Base-by-base conservation (phyloP, 2,888 invertebrate genomes). In the Schrankia costaestrigalis region DNA sequence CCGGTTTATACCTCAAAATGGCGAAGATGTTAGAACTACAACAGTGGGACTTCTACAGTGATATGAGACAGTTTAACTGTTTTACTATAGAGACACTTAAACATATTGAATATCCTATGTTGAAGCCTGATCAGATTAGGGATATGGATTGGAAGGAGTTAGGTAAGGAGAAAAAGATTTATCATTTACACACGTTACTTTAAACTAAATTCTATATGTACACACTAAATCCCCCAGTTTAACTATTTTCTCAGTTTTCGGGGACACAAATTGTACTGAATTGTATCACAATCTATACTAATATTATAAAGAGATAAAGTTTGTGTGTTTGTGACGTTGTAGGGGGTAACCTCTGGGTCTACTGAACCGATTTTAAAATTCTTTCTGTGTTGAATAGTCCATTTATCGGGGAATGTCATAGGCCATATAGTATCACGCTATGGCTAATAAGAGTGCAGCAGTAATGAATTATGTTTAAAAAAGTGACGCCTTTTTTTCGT, bases 21-120 rank as follows among this genome's bases (percentile, higher is more conserved):
- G 93, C 97, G 17, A 97, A 98, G 83, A 97, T 97, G 93, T 89
- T 99, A 46, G 98, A 99, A 70, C 91, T 94, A 2, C 94, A 96
- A 63, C 91, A 95, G 52, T 99, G 99, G 99, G 92, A 93, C 51
- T 93, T 92, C 66, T 92, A 94, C 71, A 93, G 93, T 41, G 96
- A 97, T 1, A 89, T 99, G 73, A 85, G 95, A 7, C 98, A 98
- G 79, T 97, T 95, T 75, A 90, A 90, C 46, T 91, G 91, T 32
- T 88, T 97, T 32, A 90, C 93, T n/a, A 85, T 88, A 0, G 96
- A 95, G 48, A 91, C 95, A 0, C 87, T 97, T 40, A 90, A 92
- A 12, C 96, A 96, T 68, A 90, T 98, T 3, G 96, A 97, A 67
- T 89, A 93, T 18, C 91, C 91, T 1, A 91, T 93, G 48, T 68